phyloP scores from a whole-genome alignment of 2,113 vertebrate species.

The Lipophrys pholis region DNA sequence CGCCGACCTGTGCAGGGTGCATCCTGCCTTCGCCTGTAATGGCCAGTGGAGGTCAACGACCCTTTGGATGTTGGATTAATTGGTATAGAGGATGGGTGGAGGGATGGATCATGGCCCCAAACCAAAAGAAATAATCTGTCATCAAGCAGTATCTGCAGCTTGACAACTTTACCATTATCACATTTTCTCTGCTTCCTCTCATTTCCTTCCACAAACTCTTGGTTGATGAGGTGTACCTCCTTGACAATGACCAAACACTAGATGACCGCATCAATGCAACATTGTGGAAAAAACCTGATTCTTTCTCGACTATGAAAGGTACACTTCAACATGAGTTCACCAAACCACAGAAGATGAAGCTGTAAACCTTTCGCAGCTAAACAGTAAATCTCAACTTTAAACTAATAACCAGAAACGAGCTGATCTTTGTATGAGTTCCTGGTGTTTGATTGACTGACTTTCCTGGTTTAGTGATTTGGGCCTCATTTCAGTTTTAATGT shows the following conservation, averaged over 20 bases:
- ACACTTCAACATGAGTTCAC: background rate
- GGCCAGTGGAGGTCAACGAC: too few relatives aligned
- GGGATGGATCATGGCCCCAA: background rate
- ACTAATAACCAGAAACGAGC: background rate
- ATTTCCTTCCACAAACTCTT: background rate
- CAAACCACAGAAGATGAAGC: background rate
- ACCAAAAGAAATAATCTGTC: background rate
- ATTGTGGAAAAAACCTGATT: background rate
- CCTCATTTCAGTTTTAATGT: background rate
- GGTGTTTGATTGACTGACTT: constrained; percentile 14
- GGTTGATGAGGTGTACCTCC: background rate
- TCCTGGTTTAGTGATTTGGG: background rate
- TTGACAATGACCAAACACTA: background rate
- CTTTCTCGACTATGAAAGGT: constrained; percentile 6
- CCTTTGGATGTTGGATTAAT: too few relatives aligned
- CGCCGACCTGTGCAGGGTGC: too few relatives aligned
- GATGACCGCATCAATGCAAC: background rate
- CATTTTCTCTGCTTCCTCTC: background rate
- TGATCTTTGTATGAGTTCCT: background rate
- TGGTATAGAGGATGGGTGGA: too few relatives aligned
- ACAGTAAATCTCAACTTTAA: background rate
- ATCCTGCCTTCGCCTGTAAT: too few relatives aligned
- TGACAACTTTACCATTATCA: background rate
- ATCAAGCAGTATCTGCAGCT: background rate
- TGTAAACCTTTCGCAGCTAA: background rate